phyloP scores from a whole-genome alignment of 2,888 invertebrate genomes.

The Microctonus brassicae region DNA sequence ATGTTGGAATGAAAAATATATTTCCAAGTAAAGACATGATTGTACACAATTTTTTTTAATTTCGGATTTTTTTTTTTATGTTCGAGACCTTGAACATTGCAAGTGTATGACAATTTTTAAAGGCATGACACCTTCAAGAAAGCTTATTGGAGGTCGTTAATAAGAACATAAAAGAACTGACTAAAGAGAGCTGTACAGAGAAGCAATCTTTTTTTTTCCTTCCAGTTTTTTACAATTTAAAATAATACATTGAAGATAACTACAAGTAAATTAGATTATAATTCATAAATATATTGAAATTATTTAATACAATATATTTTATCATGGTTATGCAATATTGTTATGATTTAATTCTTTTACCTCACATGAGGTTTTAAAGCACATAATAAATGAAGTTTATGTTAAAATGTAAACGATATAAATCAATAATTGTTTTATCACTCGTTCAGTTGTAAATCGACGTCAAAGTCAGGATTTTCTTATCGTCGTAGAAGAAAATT shows the following conservation, averaged over 20 bases:
- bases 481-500: neutral
- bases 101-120: neutral
- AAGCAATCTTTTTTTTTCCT: neutral
- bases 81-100: too few species aligned
- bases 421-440: neutral
- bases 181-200: neutral
- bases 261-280: too few species aligned
- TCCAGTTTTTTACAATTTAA: neutral
- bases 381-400: too few species aligned
- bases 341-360: too few species aligned
- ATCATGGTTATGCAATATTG: too few species aligned
- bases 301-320: too few species aligned
- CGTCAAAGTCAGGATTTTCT: neutral
- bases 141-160: neutral
- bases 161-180: neutral
- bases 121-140: neutral
- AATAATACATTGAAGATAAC: too few species aligned
- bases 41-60: neutral
- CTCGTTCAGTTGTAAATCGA: neutral
- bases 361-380: too few species aligned
- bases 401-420: too few species aligned
- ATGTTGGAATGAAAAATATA: neutral
- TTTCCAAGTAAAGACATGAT: neutral
- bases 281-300: too few species aligned
- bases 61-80: neutral